phyloP scores from a whole-genome alignment of 2,888 invertebrate genomes.

The Apantesis nais region DNA sequence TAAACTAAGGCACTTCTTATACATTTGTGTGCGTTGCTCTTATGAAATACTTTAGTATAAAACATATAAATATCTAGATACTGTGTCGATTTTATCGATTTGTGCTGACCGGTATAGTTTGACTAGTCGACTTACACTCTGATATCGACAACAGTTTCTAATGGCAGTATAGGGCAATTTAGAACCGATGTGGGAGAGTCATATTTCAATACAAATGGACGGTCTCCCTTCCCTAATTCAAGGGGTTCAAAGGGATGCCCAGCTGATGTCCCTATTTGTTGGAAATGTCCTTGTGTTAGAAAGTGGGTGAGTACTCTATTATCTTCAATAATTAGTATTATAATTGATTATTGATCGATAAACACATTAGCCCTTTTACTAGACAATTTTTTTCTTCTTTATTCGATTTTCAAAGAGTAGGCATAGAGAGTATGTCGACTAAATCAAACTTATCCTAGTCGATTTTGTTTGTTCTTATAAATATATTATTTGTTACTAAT shows the following conservation, averaged over 20 bases:
- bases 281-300: too few species aligned
- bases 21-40: conserved; percentile 52
- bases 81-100: conserved; percentile 25
- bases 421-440: conserved; percentile 12
- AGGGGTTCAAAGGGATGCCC: too few species aligned
- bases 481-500: conserved; percentile 6
- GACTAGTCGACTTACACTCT: conserved; percentile 20
- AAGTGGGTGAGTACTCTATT: not conserved
- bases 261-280: too few species aligned
- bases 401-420: not conserved
- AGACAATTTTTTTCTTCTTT: not conserved
- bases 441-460: conserved; percentile 32
- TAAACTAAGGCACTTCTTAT: conserved; percentile 63
- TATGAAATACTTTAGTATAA: conserved; percentile 44
- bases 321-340: not conserved
- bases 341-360: not conserved
- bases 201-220: too few species aligned
- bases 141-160: not conserved
- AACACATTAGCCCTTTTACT: not conserved
- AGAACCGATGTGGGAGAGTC: not conserved
- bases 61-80: conserved; percentile 42
- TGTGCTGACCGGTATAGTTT: conserved; percentile 23
- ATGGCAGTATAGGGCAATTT: not conserved
- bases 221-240: too few species aligned
- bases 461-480: conserved; percentile 22